Evolutionary conservation across 2,797 vertebrate genomes (phyloP).

Genomic region (Pipistrellus pipistrellus): DNA sequence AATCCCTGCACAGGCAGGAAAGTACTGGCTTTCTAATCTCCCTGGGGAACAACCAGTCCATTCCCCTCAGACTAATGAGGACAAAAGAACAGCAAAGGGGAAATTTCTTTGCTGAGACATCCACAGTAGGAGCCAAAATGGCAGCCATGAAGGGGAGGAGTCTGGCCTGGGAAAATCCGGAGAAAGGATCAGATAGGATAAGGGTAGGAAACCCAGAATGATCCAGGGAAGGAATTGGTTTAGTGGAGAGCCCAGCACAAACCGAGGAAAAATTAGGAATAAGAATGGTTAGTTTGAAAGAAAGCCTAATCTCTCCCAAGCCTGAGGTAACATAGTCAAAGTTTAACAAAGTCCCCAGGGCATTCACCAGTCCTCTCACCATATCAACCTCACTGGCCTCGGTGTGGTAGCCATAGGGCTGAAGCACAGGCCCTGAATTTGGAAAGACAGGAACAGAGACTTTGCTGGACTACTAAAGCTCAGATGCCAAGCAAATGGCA

Average conservation of each 20-base stretch:
- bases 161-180: not conserved
- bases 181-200: not conserved
- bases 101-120: not conserved
- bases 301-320: not conserved
- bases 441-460: not conserved
- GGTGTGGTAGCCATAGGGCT: not conserved
- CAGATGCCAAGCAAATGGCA: not conserved
- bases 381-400: not conserved
- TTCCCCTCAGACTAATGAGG: not conserved
- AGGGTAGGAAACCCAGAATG: not conserved
- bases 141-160: not conserved
- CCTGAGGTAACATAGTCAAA: not conserved
- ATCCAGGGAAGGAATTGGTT: not conserved
- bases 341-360: not conserved
- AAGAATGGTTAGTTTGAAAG: not conserved
- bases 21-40: not conserved
- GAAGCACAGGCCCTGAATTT: not conserved
- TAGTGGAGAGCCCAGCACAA: not conserved
- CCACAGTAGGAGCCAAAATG: not conserved
- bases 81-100: not conserved
- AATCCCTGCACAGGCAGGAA: not conserved
- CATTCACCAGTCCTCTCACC: not conserved
- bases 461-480: not conserved
- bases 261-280: not conserved
- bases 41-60: not conserved